phyloP scores from a whole-genome alignment of 1,140 invertebrate species.

The Drusus annulatus region DNA sequence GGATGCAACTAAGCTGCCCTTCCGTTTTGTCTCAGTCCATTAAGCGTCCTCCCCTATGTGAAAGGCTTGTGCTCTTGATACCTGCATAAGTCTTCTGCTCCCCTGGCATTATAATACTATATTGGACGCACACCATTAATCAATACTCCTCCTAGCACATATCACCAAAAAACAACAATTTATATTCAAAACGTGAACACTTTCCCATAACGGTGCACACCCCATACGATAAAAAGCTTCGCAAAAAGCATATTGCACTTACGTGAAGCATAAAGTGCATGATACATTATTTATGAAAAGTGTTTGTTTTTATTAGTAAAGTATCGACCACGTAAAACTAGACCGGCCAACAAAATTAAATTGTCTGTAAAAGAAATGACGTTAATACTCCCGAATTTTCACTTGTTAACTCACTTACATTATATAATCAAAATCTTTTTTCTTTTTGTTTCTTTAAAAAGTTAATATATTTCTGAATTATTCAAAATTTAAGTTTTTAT shows the following conservation, averaged over 20 bases:
- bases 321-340: too few relatives aligned
- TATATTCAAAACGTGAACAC: background rate
- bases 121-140: slow-evolving; percentile 21
- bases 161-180: background rate
- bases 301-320: too few relatives aligned
- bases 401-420: too few relatives aligned
- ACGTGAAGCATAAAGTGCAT: background rate
- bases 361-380: too few relatives aligned
- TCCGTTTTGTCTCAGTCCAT: slow-evolving; percentile 30
- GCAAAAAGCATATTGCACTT: background rate
- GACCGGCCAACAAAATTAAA: too few relatives aligned
- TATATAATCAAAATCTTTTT: too few relatives aligned
- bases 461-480: too few relatives aligned
- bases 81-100: slow-evolving; percentile 33
- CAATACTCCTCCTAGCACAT: slow-evolving; percentile 22
- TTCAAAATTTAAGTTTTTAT: too few relatives aligned
- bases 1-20: slow-evolving; percentile 6
- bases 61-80: slow-evolving; percentile 20
- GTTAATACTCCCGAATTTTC: too few relatives aligned
- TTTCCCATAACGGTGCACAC: background rate
- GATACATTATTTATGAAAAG: background rate
- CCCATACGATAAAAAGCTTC: background rate
- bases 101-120: slow-evolving; percentile 13
- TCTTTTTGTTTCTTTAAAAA: too few relatives aligned
- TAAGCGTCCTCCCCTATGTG: slow-evolving; percentile 31